Evolutionary conservation across 1,140 invertebrate species (phyloP).

Genomic region (Listronotus oregonensis): DNA sequence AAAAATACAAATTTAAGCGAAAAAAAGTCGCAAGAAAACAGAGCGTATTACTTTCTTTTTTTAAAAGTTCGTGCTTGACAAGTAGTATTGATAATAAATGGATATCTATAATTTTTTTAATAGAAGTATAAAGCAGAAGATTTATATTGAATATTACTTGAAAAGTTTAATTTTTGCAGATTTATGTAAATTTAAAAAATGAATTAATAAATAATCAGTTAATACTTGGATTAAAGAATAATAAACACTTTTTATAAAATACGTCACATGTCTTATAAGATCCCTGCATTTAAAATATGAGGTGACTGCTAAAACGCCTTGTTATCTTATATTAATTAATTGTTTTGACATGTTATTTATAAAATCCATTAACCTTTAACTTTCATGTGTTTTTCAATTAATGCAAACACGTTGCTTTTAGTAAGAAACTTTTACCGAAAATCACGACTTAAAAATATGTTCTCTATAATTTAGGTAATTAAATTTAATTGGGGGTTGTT

Average conservation of each 20-base stretch:
- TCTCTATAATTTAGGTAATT: background rate
- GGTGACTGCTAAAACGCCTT: slow-evolving; percentile 17
- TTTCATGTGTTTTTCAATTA: slow-evolving; percentile 22
- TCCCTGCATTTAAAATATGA: slow-evolving; percentile 1
- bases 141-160: no score
- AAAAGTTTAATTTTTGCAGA: no score
- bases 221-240: no score
- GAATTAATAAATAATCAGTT: no score
- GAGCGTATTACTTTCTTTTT: no score
- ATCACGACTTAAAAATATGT: background rate
- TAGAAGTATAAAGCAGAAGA: no score
- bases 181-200: no score
- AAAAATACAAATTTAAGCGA: no score
- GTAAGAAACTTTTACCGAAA: slow-evolving; percentile 9
- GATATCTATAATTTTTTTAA: no score
- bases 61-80: no score
- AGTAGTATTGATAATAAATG: no score
- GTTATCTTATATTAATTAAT: slow-evolving; percentile 25
- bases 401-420: slow-evolving; percentile 4
- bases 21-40: no score
- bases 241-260: background rate
- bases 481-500: background rate
- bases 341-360: slow-evolving; percentile 21
- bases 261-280: background rate
- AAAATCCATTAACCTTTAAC: slow-evolving; percentile 32